Conservation (phyloP, 2,797 vertebrate species). For the Gymnodraco acuticeps region DNA sequence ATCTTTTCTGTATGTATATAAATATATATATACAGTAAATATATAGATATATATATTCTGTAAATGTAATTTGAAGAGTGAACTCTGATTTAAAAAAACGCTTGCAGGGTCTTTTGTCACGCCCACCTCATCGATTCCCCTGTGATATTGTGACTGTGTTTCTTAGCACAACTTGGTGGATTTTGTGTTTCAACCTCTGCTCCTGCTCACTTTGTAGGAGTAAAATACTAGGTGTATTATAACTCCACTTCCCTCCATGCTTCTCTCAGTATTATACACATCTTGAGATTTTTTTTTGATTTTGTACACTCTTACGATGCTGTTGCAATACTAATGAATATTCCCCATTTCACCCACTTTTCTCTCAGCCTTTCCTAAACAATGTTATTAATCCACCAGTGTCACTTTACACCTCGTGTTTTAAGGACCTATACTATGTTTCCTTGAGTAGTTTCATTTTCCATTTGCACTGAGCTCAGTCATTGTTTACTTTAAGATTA, state of each 20-base stretch:
- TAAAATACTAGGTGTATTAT: conserved; percentile 80
- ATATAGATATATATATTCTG: conserved; percentile 82
- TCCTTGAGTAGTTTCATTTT: conserved; percentile 49
- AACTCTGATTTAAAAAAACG: conserved; percentile 84
- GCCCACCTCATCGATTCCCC: conserved; percentile 76
- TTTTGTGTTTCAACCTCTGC: conserved; percentile 88
- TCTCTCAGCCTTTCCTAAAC: conserved; percentile 45
- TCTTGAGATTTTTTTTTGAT: conserved; percentile 63
- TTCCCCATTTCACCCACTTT: conserved; percentile 64
- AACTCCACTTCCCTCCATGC: conserved; percentile 39
- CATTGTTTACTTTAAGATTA: conserved; percentile 57
- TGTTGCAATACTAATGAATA: conserved; percentile 85
- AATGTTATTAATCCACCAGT: conserved; percentile 65
- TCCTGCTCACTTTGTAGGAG: conserved; percentile 88
- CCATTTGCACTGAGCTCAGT: conserved; percentile 60
- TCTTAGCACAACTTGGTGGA: conserved; percentile 88
- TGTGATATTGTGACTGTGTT: conserved; percentile 93
- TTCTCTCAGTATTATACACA: conserved; percentile 64
- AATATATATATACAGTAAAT: conserved; percentile 81
- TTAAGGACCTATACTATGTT: conserved; percentile 62
- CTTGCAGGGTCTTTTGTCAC: conserved; percentile 79
- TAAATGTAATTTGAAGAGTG: conserved; percentile 87
- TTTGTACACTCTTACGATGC: conserved; percentile 83
- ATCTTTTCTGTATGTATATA: conserved; percentile 82
- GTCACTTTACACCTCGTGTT: conserved; percentile 59